Evolutionary conservation across 2,113 vertebrate species (phyloP).

Genomic region (Petrocephalus microphthalmus): DNA sequence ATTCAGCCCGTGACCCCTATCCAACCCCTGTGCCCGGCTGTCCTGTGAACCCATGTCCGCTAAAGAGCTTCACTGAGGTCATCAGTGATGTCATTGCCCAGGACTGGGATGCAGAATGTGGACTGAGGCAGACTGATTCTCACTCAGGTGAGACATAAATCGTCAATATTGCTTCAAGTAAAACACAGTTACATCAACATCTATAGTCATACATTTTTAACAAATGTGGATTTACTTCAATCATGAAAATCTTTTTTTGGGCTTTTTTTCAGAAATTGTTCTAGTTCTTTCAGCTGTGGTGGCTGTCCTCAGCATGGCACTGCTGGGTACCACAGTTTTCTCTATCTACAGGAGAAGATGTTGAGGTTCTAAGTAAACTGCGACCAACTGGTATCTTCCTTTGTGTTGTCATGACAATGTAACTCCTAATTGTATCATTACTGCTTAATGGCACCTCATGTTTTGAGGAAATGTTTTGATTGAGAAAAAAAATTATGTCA

Average conservation of each 20-base stretch:
- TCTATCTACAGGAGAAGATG: constrained; percentile 36
- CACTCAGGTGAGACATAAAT: constrained; percentile 39
- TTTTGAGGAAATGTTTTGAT: background rate
- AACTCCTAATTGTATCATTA: background rate
- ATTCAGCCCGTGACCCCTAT: constrained; percentile 58
- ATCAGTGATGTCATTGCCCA: constrained; percentile 61
- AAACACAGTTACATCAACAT: background rate
- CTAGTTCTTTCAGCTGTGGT: constrained; percentile 50
- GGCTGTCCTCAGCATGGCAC: constrained; percentile 52
- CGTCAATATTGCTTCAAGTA: background rate
- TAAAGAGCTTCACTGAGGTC: constrained; percentile 64
- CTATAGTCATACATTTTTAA: background rate
- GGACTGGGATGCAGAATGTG: constrained; percentile 69
- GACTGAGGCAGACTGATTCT: constrained; percentile 35
- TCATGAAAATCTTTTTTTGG: background rate
- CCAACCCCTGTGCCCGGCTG: constrained; percentile 71
- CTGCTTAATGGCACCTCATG: background rate
- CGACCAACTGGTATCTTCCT: background rate
- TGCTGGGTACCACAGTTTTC: constrained; percentile 52
- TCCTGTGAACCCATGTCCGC: constrained; percentile 61
- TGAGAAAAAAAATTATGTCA: background rate
- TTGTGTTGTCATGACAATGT: background rate
- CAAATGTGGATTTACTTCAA: background rate
- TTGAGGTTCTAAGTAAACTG: constrained; percentile 41
- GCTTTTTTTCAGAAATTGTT: constrained; percentile 39